phyloP scores from a whole-genome alignment of 1,140 invertebrate genomes.

The Diachasma alloeum region DNA sequence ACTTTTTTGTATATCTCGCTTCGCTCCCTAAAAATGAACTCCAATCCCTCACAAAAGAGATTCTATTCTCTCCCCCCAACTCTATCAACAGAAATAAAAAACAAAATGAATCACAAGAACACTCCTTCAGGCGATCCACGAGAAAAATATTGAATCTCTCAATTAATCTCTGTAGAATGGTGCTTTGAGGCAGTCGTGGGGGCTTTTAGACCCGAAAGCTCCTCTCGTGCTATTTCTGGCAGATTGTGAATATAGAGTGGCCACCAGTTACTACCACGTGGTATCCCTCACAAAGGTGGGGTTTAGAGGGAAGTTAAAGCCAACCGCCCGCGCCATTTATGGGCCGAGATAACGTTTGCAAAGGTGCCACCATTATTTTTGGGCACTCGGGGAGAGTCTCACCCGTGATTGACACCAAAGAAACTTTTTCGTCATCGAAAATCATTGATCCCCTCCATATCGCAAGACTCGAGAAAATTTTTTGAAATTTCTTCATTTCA shows the following conservation, averaged over 20 bases:
- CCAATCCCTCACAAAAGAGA: too few relatives aligned
- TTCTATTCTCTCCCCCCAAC: too few relatives aligned
- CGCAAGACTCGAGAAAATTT: too few relatives aligned
- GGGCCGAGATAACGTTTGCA: conserved; percentile 49
- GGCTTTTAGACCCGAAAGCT: neutral
- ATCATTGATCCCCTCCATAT: too few relatives aligned
- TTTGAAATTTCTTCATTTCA: too few relatives aligned
- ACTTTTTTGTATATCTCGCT: too few relatives aligned
- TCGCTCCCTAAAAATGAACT: too few relatives aligned
- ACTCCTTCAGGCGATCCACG: neutral
- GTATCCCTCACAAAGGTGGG: conserved; percentile 31
- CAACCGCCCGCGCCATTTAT: conserved; percentile 64
- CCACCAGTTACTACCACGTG: conserved; percentile 32
- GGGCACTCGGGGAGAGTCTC: neutral
- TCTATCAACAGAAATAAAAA: too few relatives aligned
- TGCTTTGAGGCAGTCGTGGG: neutral
- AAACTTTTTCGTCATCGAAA: neutral
- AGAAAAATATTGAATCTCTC: too few relatives aligned
- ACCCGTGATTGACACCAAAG: neutral
- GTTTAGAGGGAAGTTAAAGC: conserved; percentile 42
- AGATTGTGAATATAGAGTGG: neutral
- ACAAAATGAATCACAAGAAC: neutral
- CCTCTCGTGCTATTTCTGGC: neutral
- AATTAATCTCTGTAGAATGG: neutral
- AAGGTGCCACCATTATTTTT: conserved; percentile 22